Evolutionary conservation across 2,113 vertebrate genomes (phyloP), one percentile per base, ranked within the genome.

Genomic region (Synchiropus splendidus): DNA sequence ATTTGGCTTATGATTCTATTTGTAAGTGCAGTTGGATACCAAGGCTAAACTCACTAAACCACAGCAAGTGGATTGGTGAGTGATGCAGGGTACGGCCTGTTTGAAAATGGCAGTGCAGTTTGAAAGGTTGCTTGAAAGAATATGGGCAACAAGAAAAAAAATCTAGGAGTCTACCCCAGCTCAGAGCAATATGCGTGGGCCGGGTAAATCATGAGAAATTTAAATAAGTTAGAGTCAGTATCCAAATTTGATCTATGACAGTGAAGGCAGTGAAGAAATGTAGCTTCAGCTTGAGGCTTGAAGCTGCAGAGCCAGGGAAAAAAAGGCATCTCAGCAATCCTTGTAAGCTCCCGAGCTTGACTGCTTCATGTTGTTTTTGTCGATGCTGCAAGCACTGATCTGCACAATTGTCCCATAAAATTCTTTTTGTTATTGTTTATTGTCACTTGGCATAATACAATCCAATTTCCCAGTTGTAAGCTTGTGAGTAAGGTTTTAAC

Each of bases 181-280:
- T 53, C 39, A 16, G 32, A 51, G 54, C 32, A 16, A 21, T 37
- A 2, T 46, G 58, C 40, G 36, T 51, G 32, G 47, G 51, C 36
- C 21, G 14, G 38, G 54, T 34, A 54, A 59, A 43, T 56, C 47
- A 47, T 35, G 18, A 12, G 14, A 48, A 41, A 57, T 72, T 57
- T 34, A 64, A 63, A 67, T 54, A 57, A 61, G 41, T 33, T 37
- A 39, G 48, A 62, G 62, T 74, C 16, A 30, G 10, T 18, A 39
- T 42, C 51, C 43, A 58, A 54, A 74, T 54, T 50, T 59, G 51
- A 72, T 70, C 41, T 50, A 41, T 48, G 46, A 56, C 45, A 42
- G 30, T 18, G 34, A 59, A 58, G 14, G 27, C 54, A 57, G 44
- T 2, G 37, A 63, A 30, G 3, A 36, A 61, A 30, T 35, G 36